Evolutionary conservation across 2,888 invertebrate species (phyloP).

Genomic region (Cheiracanthium punctorium): DNA sequence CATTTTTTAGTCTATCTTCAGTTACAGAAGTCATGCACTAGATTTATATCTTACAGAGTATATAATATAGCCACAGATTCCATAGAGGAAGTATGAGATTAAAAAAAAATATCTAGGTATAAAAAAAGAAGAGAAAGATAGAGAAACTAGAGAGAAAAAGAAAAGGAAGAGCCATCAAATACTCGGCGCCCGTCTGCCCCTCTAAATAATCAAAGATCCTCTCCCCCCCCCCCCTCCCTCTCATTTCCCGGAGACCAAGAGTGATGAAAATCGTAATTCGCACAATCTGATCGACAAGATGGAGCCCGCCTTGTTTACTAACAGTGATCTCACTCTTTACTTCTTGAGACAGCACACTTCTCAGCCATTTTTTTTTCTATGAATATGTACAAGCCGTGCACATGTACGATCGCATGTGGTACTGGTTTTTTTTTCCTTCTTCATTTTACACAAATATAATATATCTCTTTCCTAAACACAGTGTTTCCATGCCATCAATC

Average conservation of each 20-base stretch:
- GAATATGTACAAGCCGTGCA: too few species aligned
- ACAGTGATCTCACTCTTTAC: conserved; percentile 11
- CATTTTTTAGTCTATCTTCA: too few species aligned
- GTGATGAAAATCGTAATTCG: conserved; percentile 52
- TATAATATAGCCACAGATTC: too few species aligned
- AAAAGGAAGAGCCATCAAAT: not conserved
- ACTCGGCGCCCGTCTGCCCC: not conserved
- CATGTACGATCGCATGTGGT: too few species aligned
- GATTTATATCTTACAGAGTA: too few species aligned
- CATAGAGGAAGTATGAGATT: too few species aligned
- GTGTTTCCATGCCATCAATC: conserved; percentile 37
- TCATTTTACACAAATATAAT: not conserved
- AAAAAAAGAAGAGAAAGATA: not conserved
- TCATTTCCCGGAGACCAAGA: not conserved
- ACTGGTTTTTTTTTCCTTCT: not conserved
- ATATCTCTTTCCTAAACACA: not conserved
- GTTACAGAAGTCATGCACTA: too few species aligned
- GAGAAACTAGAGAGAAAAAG: not conserved
- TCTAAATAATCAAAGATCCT: conserved; percentile 8
- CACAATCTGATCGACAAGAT: conserved; percentile 41
- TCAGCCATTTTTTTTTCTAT: too few species aligned
- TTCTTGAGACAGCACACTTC: too few species aligned
- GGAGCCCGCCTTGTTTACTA: conserved; percentile 50
- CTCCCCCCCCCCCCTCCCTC: not conserved
- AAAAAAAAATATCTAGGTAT: too few species aligned